A percentile compares a stretch with the other conserved stretches of the same genome.
phyloP scores from a whole-genome alignment of 1,140 invertebrate genomes.

The Pachypsylla venusta region DNA sequence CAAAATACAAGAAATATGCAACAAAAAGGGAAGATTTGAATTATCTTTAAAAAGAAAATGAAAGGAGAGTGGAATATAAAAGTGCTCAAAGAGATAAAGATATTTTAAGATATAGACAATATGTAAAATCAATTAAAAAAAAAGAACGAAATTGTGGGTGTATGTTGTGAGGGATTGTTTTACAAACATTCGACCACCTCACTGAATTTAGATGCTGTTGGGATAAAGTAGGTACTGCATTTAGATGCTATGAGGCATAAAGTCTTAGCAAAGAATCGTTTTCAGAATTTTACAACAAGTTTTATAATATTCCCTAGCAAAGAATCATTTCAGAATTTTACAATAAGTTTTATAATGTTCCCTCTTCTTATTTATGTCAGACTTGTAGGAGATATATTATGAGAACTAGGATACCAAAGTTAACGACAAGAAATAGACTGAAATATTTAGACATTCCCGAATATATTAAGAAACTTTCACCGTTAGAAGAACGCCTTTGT shows the following conservation, averaged over 20 bases:
- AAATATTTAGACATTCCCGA: neutral
- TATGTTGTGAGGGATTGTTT: neutral
- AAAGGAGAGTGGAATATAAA: neutral
- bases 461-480: neutral
- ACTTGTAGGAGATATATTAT: neutral
- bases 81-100: neutral
- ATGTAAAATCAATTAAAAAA: neutral
- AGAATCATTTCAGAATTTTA: neutral
- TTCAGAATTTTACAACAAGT: neutral
- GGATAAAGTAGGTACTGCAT: neutral
- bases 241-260: neutral
- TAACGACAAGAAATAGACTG: neutral
- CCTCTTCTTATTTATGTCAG: neutral
- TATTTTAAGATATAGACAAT: neutral
- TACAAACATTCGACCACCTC: neutral
- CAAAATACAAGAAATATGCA: neutral
- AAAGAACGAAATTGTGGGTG: neutral
- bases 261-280: neutral
- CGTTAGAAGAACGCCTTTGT: neutral
- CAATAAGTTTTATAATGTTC: neutral
- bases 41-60: neutral
- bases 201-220: neutral
- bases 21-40: neutral
- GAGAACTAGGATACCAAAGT: neutral
- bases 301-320: neutral